A percentile compares a stretch with the other conserved stretches of the same genome.
Evolutionary conservation across 1,140 invertebrate genomes (phyloP).

Genomic region (Ladona fulva): DNA sequence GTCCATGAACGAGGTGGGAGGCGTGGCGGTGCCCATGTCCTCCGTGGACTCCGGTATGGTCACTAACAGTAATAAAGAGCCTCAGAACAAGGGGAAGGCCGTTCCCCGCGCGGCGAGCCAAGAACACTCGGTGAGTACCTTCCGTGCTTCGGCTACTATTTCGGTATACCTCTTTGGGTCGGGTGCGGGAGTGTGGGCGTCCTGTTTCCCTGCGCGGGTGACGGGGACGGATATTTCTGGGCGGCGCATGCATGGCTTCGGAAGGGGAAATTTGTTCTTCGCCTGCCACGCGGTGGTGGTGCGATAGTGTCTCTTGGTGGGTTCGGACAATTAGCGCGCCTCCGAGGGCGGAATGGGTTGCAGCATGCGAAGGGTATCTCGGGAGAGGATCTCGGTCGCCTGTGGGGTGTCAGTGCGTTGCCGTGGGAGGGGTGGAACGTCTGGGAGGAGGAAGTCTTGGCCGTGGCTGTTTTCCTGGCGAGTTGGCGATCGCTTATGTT

Average conservation of each 20-base stretch:
- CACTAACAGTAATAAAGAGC: neutral
- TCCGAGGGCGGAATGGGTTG: too few relatives aligned
- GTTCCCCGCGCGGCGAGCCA: neutral
- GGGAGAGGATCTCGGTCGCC: too few relatives aligned
- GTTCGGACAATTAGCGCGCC: neutral
- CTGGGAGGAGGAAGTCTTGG: too few relatives aligned
- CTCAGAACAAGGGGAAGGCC: neutral
- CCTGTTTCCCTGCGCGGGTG: neutral
- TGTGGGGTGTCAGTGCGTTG: too few relatives aligned
- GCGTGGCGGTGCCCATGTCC: neutral
- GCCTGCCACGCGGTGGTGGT: neutral
- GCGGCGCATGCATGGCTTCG: neutral
- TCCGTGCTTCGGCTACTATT: neutral
- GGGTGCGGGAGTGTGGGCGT: neutral
- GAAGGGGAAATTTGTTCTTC: neutral
- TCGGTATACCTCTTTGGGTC: neutral
- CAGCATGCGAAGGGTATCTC: too few relatives aligned
- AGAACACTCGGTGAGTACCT: neutral
- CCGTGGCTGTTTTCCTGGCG: too few relatives aligned
- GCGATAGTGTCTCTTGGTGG: neutral
- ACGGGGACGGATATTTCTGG: neutral
- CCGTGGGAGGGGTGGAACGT: too few relatives aligned
- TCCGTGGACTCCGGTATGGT: neutral
- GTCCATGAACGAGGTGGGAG: neutral
- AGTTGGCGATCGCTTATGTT: too few relatives aligned